phyloP scores from a whole-genome alignment of 2,113 vertebrate genomes.

The Toxostoma redivivum region DNA sequence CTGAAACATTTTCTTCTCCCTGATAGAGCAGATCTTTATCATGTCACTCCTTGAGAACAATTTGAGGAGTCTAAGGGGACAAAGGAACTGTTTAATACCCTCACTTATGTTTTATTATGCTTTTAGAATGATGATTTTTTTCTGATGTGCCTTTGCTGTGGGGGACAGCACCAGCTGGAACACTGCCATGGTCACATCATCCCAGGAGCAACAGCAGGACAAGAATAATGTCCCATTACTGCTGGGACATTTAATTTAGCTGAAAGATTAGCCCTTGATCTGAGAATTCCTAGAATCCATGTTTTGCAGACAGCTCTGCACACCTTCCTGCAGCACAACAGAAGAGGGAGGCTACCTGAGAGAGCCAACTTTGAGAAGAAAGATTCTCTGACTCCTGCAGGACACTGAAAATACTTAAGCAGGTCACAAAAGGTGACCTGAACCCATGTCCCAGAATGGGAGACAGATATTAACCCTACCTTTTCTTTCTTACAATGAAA shows the following conservation, averaged over 20 bases:
- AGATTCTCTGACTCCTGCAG: background rate
- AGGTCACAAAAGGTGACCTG: background rate
- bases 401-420: background rate
- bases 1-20: background rate
- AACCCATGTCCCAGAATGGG: background rate
- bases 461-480: background rate
- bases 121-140: background rate
- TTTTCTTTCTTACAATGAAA: background rate
- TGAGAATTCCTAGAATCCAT: background rate
- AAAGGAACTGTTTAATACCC: background rate
- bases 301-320: background rate
- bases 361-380: background rate
- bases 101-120: background rate
- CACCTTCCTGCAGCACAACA: background rate
- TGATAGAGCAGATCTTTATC: background rate
- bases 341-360: background rate
- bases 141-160: background rate
- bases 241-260: background rate
- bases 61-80: background rate
- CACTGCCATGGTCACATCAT: background rate
- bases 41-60: background rate
- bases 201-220: background rate
- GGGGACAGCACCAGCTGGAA: fast-evolving
- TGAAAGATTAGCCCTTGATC: background rate
- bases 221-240: background rate